A percentile compares a stretch with the other conserved stretches of the same genome.
phyloP scores from a whole-genome alignment of 2,888 invertebrate genomes.

The Machimus rusticus region DNA sequence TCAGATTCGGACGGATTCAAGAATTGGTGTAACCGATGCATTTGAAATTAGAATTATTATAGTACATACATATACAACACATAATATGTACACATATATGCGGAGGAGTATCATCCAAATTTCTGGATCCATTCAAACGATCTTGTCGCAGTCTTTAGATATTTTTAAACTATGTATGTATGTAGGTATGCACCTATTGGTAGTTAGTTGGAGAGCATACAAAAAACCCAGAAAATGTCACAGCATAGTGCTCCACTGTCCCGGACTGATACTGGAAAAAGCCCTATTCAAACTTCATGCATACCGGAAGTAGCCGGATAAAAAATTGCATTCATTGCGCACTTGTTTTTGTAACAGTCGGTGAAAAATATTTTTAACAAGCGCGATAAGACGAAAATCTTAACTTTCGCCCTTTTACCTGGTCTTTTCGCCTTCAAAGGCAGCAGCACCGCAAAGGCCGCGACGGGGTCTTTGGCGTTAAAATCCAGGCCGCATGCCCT shows the following conservation, averaged over 20 bases:
- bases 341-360: background rate
- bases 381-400: background rate
- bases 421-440: background rate
- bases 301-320: background rate
- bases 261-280: background rate
- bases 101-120: no score
- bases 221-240: no score
- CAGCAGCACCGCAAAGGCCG: background rate
- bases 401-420: background rate
- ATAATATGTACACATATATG: no score
- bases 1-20: no score
- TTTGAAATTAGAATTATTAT: no score
- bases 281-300: background rate
- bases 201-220: no score
- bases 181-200: no score
- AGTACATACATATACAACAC: no score
- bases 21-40: no score
- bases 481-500: background rate
- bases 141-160: no score
- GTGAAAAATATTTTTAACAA: background rate
- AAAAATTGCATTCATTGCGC: background rate
- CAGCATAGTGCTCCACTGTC: background rate
- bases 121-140: no score
- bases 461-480: background rate
- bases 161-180: no score